Evolutionary conservation across 2,888 invertebrate species (phyloP), one percentile per base, ranked within the genome.

Genomic region (Epinotia bilunana): DNA sequence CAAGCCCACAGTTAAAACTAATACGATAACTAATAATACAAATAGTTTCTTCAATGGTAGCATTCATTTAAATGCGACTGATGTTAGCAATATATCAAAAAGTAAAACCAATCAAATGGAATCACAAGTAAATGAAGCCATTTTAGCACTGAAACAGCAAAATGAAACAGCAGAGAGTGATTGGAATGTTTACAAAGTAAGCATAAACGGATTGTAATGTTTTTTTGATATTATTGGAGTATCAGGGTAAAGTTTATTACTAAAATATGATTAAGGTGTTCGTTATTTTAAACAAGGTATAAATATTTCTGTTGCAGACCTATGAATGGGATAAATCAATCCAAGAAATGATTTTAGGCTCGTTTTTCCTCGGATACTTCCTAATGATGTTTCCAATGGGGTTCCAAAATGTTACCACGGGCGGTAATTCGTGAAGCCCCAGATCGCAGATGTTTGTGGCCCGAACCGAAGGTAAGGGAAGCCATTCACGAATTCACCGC

Each of bases 291-390:
- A 33, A 33, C 6, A 33, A 33, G 7, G 6, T 33, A 43, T 61
- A 61, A 3, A 33, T 6, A n/a, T 39, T 39, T 13, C 39, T 62
- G 18, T 72, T 67, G 6, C 55, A 75, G 74, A 75, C 60, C 23
- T 75, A 75, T 49, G 49, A 71, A 18, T 75, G 74, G 76, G 13
- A 61, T 7, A 76, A 76, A 12, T 2, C 63, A 60, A 69, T 53
- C 3, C 74, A 76, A 60, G 73, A 73, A 28, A 64, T 60, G 65
- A 73, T 76, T 11, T 80, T 87, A 13, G 87, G 88, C 73, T 87
- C 90, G 3, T 91, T 91, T 77, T 91, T 89, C 80, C 90, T 88
- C 85, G 91, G 91, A 28, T 91, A 91, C 76, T 83, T 89, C 7
- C 77, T 86, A 13, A 87, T 89, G 7, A 90, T 90, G 77, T 82